These are phyloP conservation scores for Brachylomia viminalis DNA, from an alignment of 2,888 invertebrate species.

Conservation along the genomic window DNA sequence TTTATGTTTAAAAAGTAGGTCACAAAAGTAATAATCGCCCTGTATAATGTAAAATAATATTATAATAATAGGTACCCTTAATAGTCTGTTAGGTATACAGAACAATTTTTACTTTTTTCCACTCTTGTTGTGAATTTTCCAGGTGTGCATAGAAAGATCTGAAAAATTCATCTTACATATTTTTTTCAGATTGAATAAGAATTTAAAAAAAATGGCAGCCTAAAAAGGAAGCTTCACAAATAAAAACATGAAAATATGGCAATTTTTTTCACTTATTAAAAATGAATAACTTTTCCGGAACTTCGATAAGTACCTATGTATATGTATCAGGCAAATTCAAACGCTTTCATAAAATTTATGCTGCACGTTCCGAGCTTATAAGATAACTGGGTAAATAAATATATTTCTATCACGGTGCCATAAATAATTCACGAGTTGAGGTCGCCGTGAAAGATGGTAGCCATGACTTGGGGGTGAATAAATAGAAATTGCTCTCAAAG, in stretches of 20 bases:
- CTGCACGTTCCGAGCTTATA: slow-evolving; percentile 20
- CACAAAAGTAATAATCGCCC: too few species aligned
- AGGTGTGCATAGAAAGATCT: neutral
- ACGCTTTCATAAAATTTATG: slow-evolving; percentile 37
- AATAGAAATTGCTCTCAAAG: slow-evolving; percentile 73
- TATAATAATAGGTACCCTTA: too few species aligned
- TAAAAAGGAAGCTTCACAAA: neutral
- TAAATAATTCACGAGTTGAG: slow-evolving; percentile 86
- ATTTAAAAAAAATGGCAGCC: neutral
- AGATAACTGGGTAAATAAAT: slow-evolving; percentile 61
- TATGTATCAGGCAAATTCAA: neutral
- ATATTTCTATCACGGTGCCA: slow-evolving; percentile 81
- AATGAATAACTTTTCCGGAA: neutral
- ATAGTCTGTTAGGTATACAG: too few species aligned
- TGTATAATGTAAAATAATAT: too few species aligned
- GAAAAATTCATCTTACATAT: neutral
- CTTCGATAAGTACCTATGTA: neutral
- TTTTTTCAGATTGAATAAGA: neutral
- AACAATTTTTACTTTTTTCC: neutral
- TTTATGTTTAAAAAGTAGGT: neutral
- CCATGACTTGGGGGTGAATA: slow-evolving; percentile 76
- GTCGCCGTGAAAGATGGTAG: slow-evolving; percentile 83
- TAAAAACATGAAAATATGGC: too few species aligned
- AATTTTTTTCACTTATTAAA: neutral
- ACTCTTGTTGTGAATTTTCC: neutral